Conservation (phyloP, 2,797 vertebrate species). For the Coregonus suidteri region DNA sequence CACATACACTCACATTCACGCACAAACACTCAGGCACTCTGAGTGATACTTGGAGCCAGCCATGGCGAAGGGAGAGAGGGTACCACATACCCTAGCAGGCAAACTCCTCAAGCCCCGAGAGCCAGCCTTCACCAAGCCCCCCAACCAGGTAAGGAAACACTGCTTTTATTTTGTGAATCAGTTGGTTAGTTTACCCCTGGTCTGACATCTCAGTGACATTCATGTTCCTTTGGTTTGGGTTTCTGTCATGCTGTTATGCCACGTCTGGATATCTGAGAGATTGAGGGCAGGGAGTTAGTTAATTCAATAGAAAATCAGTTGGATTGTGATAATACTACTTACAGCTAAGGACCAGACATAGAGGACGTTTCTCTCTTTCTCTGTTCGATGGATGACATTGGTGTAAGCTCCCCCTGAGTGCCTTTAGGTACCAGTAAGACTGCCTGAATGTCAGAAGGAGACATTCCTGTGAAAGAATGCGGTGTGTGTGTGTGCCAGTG, state of each 20-base stretch:
- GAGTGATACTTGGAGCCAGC: slow-evolving; percentile 20
- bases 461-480: slow-evolving; percentile 23
- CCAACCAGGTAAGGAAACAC: slow-evolving; percentile 71
- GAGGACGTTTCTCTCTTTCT: background rate
- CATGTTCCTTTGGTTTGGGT: background rate
- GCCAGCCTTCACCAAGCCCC: slow-evolving; percentile 67
- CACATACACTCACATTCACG: background rate
- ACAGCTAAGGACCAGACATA: background rate
- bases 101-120: slow-evolving; percentile 68
- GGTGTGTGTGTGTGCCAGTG: background rate
- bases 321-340: background rate
- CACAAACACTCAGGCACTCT: background rate
- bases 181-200: background rate
- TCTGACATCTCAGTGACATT: background rate
- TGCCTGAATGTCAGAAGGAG: background rate
- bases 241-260: background rate
- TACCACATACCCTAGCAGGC: slow-evolving; percentile 54
- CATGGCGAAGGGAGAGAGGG: slow-evolving; percentile 75
- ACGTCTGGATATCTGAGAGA: background rate
- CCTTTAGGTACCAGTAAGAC: slow-evolving; percentile 1
- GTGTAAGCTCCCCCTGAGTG: background rate
- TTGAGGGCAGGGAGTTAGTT: background rate
- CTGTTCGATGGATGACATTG: slow-evolving; percentile 3
- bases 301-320: background rate
- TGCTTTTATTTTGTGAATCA: background rate